Percentiles rank a stretch among this genome's conserved stretches.
These are phyloP conservation scores for Megastigmus dorsalis DNA, from an alignment of 2,888 invertebrate genomes.

Conservation along the genomic window DNA sequence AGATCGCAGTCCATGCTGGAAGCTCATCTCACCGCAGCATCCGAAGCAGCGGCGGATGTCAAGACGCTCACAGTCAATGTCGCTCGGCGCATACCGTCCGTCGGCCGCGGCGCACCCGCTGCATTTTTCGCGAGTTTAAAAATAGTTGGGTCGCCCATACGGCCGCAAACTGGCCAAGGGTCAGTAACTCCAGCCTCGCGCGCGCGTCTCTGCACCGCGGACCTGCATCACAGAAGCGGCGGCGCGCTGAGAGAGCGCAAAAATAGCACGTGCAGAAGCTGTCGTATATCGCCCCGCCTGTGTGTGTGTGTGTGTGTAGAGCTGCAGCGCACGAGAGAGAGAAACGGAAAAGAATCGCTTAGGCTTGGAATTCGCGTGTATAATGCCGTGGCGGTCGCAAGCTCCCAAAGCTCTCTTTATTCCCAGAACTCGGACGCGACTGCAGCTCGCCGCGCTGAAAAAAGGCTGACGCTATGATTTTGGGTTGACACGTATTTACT, in stretches of 20 bases:
- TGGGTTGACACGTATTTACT: too few relatives aligned
- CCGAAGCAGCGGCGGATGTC: neutral
- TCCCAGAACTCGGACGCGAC: too few relatives aligned
- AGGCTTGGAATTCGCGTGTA: too few relatives aligned
- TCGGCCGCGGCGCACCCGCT: conserved; percentile 61
- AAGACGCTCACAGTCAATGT: conserved; percentile 31
- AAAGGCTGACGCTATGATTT: too few relatives aligned
- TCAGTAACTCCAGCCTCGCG: conserved; percentile 71
- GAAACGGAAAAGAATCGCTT: conserved; percentile 44
- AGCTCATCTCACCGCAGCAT: too few relatives aligned
- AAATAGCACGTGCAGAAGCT: conserved; percentile 67
- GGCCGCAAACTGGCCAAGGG: conserved; percentile 71
- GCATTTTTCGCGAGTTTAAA: conserved; percentile 72
- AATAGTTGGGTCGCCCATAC: conserved; percentile 68
- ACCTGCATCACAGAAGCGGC: too few relatives aligned
- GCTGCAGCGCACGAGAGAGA: neutral
- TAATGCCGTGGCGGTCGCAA: too few relatives aligned
- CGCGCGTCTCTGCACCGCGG: conserved; percentile 55
- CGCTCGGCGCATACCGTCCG: conserved; percentile 56
- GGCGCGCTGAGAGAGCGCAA: too few relatives aligned
- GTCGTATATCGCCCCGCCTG: neutral
- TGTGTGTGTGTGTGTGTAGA: too few relatives aligned
- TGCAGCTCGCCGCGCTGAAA: too few relatives aligned
- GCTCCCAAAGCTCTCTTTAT: too few relatives aligned
- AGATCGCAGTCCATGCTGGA: too few relatives aligned